These are phyloP conservation scores for Sarcophaga peregrina DNA, from an alignment of 1,140 invertebrate genomes.

Conservation along the genomic window DNA sequence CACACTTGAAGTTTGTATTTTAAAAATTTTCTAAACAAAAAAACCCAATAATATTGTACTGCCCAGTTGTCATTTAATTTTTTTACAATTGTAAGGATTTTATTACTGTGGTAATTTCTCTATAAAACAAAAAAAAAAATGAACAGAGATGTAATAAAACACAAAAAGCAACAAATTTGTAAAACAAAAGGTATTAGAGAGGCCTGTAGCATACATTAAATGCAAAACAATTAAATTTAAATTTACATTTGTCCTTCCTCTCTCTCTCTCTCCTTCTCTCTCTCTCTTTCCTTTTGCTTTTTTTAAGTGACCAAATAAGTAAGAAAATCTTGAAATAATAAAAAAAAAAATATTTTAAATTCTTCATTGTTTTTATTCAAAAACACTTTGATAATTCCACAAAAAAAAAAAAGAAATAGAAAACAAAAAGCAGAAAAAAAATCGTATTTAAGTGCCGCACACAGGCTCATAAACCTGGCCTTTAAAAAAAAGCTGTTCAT, in stretches of 20 bases:
- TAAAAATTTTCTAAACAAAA: too few species aligned
- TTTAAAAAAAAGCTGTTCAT: slow-evolving; percentile 27
- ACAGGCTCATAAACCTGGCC: slow-evolving; percentile 18
- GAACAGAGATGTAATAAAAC: not conserved
- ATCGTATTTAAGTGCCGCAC: slow-evolving; percentile 12
- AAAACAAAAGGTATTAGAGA: not conserved
- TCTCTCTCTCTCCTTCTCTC: not conserved
- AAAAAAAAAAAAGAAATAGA: not conserved
- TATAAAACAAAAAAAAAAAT: slow-evolving; percentile 3
- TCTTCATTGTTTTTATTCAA: slow-evolving; percentile 29
- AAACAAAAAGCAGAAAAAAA: too few species aligned
- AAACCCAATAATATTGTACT: not conserved
- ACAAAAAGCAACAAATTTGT: not conserved
- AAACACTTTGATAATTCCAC: slow-evolving; percentile 20
- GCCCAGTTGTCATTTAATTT: not conserved
- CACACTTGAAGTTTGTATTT: too few species aligned
- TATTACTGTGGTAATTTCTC: slow-evolving; percentile 22
- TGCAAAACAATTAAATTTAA: slow-evolving; percentile 41
- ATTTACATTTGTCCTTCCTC: slow-evolving; percentile 11
- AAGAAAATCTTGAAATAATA: not conserved
- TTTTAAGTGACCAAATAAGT: too few species aligned
- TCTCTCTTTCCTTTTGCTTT: too few species aligned
- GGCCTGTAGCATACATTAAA: not conserved
- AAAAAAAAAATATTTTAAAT: not conserved
- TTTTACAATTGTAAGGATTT: not conserved